phyloP scores from a whole-genome alignment of 1,140 invertebrate species.

The Drosophila aff. region DNA sequence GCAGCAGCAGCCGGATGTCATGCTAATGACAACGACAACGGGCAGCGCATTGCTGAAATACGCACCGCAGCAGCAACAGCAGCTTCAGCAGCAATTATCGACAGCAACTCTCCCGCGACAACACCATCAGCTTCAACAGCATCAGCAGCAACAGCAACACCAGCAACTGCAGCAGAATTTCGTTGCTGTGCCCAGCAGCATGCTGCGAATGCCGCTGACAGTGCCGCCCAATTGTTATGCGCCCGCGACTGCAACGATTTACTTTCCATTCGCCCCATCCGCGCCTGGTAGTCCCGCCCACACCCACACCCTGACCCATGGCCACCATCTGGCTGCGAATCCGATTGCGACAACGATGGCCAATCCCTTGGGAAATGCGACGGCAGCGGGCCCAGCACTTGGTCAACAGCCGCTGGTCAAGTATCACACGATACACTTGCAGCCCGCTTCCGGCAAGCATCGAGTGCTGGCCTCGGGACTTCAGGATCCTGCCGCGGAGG shows the following conservation, averaged over 20 bases:
- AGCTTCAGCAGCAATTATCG: constrained; percentile 62
- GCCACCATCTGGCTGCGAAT: constrained; percentile 13
- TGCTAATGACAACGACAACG: constrained; percentile 81
- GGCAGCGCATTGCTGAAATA: constrained; percentile 75
- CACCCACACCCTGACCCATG: neutral
- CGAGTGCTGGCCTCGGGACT: constrained; percentile 52
- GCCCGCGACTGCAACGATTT: constrained; percentile 76
- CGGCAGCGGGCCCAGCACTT: constrained; percentile 1
- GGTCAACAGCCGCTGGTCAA: constrained; percentile 74
- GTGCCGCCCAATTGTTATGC: constrained; percentile 72
- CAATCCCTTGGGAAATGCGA: constrained; percentile 11
- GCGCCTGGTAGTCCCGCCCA: constrained; percentile 46
- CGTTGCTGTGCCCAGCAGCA: constrained; percentile 77
- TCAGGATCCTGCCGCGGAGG: constrained; percentile 20
- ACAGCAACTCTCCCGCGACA: constrained; percentile 74
- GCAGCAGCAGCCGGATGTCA: constrained; percentile 72
- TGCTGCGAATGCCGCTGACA: constrained; percentile 65
- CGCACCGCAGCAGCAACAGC: constrained; percentile 68
- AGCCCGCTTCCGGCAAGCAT: constrained; percentile 68
- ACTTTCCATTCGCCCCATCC: constrained; percentile 76
- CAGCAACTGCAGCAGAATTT: constrained; percentile 69
- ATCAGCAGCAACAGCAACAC: constrained; percentile 55
- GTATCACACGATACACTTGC: constrained; percentile 84
- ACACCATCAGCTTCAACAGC: constrained; percentile 63
- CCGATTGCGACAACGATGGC: constrained; percentile 4